These are phyloP conservation scores for Fregata magnificens DNA, from an alignment of 2,113 vertebrate genomes.

Conservation along the genomic window DNA sequence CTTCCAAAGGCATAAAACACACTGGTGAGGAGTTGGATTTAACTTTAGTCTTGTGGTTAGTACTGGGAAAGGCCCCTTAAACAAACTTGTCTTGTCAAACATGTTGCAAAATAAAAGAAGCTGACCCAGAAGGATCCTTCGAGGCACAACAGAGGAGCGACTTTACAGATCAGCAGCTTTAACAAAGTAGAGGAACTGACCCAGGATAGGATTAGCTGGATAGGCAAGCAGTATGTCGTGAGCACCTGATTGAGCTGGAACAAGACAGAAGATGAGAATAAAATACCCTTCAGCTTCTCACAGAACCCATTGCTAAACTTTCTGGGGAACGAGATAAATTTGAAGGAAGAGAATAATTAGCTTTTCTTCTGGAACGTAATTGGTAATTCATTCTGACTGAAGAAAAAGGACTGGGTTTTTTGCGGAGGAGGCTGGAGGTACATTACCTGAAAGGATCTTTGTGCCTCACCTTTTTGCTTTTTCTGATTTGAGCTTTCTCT, in stretches of 20 bases:
- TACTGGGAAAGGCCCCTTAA: not conserved
- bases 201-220: constrained; percentile 4
- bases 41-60: not conserved
- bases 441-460: not conserved
- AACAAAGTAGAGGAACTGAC: constrained; percentile 15
- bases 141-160: not conserved
- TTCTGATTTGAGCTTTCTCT: not conserved
- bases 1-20: not conserved
- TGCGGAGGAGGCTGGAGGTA: not conserved
- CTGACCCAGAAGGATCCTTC: constrained; percentile 11
- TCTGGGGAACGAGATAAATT: not conserved
- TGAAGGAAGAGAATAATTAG: not conserved
- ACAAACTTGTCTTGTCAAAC: constrained; percentile 3
- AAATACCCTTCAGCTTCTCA: not conserved
- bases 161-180: constrained; percentile 31
- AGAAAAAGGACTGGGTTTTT: not conserved
- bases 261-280: not conserved
- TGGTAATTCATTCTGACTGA: not conserved
- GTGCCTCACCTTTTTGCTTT: not conserved
- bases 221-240: not conserved
- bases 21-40: not conserved
- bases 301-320: not conserved
- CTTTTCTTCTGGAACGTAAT: not conserved
- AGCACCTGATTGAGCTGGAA: not conserved
- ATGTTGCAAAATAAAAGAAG: not conserved